phyloP scores from a whole-genome alignment of 1,140 invertebrate genomes.

The Coenobita brevimanus region DNA sequence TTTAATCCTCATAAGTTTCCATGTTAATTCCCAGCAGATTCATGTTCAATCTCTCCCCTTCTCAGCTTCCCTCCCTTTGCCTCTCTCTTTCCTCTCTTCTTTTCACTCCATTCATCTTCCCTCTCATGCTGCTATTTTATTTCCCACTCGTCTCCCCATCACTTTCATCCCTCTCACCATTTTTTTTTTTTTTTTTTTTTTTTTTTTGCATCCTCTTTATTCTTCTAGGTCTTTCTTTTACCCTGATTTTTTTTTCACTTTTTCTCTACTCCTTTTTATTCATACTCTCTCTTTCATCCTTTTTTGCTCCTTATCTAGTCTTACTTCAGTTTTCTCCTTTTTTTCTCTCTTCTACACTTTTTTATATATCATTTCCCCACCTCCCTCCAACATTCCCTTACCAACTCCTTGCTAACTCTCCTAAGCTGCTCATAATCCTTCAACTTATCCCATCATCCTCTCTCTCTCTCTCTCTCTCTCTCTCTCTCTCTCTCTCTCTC shows the following conservation, averaged over 20 bases:
- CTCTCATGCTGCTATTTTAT: background rate
- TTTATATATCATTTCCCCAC: background rate
- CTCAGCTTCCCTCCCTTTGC: background rate
- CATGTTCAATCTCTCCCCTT: too few species aligned
- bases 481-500: background rate
- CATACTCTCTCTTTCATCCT: too few species aligned
- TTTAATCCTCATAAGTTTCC: too few species aligned
- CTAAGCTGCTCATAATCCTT: background rate
- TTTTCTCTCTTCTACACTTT: too few species aligned
- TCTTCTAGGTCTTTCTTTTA: too few species aligned
- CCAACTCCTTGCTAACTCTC: too few species aligned
- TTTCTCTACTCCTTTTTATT: background rate
- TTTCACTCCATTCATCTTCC: background rate
- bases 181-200: background rate
- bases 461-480: constrained; percentile 8
- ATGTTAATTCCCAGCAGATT: too few species aligned
- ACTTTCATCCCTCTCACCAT: background rate
- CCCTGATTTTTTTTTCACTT: background rate
- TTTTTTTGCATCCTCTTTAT: background rate
- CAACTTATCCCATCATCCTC: background rate
- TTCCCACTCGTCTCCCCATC: background rate
- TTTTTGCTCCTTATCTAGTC: too few species aligned
- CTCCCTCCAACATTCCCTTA: background rate
- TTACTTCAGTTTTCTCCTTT: too few species aligned
- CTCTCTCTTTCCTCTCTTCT: background rate